Percentiles rank a stretch among this genome's conserved stretches.
phyloP scores from a whole-genome alignment of 2,797 vertebrate species.

The Prionace glauca region DNA sequence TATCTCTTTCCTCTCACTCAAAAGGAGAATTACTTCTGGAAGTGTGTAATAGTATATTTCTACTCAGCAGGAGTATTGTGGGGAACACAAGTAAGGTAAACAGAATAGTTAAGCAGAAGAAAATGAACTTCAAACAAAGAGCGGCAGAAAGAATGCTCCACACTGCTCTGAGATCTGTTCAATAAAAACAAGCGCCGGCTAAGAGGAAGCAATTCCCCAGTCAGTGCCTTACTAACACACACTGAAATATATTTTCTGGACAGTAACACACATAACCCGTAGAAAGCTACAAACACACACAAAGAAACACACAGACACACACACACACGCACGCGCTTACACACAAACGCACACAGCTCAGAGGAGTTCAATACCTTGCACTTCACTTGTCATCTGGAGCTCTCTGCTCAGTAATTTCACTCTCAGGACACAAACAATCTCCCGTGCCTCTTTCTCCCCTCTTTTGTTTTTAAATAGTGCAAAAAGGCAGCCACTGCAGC shows the following conservation, averaged over 20 bases:
- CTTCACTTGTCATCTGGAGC: constrained; percentile 21
- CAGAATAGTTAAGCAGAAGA: neutral
- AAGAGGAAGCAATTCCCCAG: neutral
- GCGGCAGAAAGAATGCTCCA: neutral
- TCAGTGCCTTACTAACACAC: neutral
- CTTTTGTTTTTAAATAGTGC: constrained; percentile 16
- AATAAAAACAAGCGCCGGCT: neutral
- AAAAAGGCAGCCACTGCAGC: constrained; percentile 36
- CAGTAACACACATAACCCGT: neutral
- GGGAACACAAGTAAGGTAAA: constrained; percentile 1
- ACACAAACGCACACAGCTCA: neutral
- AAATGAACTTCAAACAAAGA: constrained; percentile 32
- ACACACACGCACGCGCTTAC: neutral
- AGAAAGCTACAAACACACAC: constrained; percentile 6
- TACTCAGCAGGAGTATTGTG: neutral
- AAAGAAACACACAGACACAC: constrained; percentile 1
- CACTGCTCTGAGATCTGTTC: neutral
- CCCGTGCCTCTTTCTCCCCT: neutral
- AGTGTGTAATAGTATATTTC: neutral
- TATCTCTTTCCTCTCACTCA: neutral
- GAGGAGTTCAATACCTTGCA: constrained; percentile 32
- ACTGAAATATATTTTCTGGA: neutral
- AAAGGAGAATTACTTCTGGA: neutral
- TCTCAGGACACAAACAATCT: constrained; percentile 13
- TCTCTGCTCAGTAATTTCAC: constrained; percentile 21